Conservation (phyloP, 1,140 invertebrate genomes). For the Philopotamus ludificatus region DNA sequence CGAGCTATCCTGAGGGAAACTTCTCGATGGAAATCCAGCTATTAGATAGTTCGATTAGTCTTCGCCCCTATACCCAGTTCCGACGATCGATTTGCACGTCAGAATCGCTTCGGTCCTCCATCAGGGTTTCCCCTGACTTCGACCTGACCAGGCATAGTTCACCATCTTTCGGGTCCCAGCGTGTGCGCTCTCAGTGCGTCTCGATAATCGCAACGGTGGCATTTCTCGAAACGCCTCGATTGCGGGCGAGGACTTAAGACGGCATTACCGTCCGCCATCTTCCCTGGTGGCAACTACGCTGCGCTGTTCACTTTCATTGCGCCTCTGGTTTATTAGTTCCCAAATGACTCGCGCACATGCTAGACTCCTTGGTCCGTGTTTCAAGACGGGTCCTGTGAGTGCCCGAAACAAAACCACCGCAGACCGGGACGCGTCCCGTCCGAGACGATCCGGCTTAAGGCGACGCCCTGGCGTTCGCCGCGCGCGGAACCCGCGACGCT, state of each 20-base stretch:
- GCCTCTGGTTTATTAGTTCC: constrained; percentile 61
- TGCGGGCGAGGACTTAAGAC: constrained; percentile 52
- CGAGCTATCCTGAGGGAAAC: constrained; percentile 82
- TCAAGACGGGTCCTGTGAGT: constrained; percentile 84
- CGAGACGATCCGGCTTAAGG: no score
- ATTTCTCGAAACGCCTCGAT: constrained; percentile 50
- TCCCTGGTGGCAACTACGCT: constrained; percentile 47
- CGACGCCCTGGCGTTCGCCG: no score
- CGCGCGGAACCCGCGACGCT: constrained; percentile 42
- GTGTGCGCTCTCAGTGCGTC: constrained; percentile 68
- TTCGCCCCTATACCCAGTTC: constrained; percentile 89
- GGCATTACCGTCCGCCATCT: constrained; percentile 52
- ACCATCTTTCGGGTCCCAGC: constrained; percentile 88
- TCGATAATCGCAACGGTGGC: constrained; percentile 53
- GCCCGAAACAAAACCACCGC: constrained; percentile 61
- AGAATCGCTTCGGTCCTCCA: constrained; percentile 85
- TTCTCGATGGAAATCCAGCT: constrained; percentile 89
- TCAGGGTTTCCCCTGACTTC: constrained; percentile 86
- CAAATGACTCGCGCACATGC: constrained; percentile 75
- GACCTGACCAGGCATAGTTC: constrained; percentile 84
- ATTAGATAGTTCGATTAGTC: constrained; percentile 92
- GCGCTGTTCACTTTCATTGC: constrained; percentile 62
- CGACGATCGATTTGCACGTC: constrained; percentile 91
- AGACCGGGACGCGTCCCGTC: constrained; percentile 46
- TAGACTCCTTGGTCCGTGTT: constrained; percentile 93